Evolutionary conservation across 2,888 invertebrate genomes (phyloP).

Genomic region (Clivina fossor): DNA sequence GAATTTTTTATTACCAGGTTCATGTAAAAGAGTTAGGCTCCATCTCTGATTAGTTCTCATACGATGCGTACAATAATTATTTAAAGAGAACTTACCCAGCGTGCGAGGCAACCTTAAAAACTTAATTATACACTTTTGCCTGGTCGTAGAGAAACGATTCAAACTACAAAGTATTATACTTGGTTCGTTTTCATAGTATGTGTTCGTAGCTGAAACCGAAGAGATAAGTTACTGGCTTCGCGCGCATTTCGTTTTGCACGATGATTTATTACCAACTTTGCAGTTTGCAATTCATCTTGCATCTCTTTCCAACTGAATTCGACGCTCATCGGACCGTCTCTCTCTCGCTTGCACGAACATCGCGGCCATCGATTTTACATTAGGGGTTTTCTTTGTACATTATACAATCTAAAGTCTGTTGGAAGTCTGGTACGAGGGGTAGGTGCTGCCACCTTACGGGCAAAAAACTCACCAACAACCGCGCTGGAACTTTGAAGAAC

Average conservation of each 20-base stretch:
- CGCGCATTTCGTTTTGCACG: slow-evolving; percentile 30
- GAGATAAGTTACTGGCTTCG: slow-evolving; percentile 31
- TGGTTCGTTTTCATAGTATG: neutral
- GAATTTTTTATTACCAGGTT: too few relatives aligned
- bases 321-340: neutral
- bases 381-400: slow-evolving; percentile 57
- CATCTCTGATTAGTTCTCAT: too few relatives aligned
- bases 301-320: slow-evolving; percentile 26
- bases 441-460: slow-evolving; percentile 21
- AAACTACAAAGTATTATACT: neutral
- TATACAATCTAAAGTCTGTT: slow-evolving; percentile 57
- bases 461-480: slow-evolving; percentile 33
- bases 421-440: slow-evolving; percentile 39
- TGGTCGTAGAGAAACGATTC: neutral
- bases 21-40: too few relatives aligned
- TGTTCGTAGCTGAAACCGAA: slow-evolving; percentile 6
- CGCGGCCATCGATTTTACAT: slow-evolving; percentile 55
- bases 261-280: slow-evolving; percentile 32
- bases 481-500: slow-evolving; percentile 46
- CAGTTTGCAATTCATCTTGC: slow-evolving; percentile 28
- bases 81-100: too few relatives aligned
- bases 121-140: slow-evolving; percentile 20
- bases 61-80: too few relatives aligned
- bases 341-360: slow-evolving; percentile 22
- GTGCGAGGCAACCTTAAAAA: slow-evolving; percentile 30